Base-by-base conservation (phyloP, 2,888 invertebrate species). In the Torymus tubicola region DNA sequence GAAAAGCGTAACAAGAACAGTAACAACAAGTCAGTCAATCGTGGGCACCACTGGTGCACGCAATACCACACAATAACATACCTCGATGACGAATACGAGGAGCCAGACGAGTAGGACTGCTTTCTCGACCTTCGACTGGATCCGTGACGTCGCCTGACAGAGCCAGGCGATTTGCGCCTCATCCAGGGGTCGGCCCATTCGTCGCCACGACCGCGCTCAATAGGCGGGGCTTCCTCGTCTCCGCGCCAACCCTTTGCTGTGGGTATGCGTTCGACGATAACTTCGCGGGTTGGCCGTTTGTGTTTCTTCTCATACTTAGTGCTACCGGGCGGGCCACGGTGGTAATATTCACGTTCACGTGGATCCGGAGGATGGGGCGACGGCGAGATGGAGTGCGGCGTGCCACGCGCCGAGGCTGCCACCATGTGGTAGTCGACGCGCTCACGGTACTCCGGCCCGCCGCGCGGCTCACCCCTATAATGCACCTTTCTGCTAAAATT, bases 141-240 rank as follows among this genome's bases (percentile, higher is more conserved):
- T 10, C 87, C 85, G 64, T 88, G 89, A 18, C 79, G 55, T 11
- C 88, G 83, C 21, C 89, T 87, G 5, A 89, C 85, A 0, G 89
- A 85, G 3, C 87, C 89, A 0, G 94, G 94, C 3, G 94, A 94
- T 85, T 95, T 95, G 2, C 94, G 93, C 53, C 95, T 91, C 95
- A 97, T 97, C 98, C 98, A 98, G 0, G 98, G 98, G 92, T 98
- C 98, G 63, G 96, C 96, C 98, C 98, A 98, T 87, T 98, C 98
- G 89, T 98, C 98, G 0, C 94, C 95, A 63, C 94, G 93, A 74
- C 89, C 90, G 13, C 90, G 86, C 75, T 90, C 90, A 0, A 86
- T 83, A 2, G 88, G 86, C 0, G 88, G 87, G 50, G 86, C 85
- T 65, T 91, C 91, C 64, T 90, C 90, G 52, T 90, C 90, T 53